Evolutionary conservation across 2,113 vertebrate species (phyloP).

Genomic region (Chionomys nivalis): DNA sequence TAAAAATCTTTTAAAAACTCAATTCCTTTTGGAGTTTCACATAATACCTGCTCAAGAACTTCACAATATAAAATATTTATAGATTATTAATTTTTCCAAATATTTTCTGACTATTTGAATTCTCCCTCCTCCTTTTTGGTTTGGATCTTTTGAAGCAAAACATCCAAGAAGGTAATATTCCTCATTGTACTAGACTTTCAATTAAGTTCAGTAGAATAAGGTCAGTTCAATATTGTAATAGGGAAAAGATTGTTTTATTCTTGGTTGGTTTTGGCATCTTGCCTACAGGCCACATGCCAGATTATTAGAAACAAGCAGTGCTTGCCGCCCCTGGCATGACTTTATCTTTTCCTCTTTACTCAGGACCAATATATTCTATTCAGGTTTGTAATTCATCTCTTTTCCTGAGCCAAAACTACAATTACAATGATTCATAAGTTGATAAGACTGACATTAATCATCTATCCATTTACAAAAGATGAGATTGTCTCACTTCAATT

Average conservation of each 20-base stretch:
- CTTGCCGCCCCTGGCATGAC: neutral
- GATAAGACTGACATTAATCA: slow-evolving; percentile 1
- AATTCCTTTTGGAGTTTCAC: neutral
- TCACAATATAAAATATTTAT: neutral
- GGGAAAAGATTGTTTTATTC: slow-evolving; percentile 66
- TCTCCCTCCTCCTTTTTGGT: neutral
- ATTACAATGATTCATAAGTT: slow-evolving; percentile 21
- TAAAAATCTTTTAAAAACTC: neutral
- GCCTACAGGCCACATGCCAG: neutral
- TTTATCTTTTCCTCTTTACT: neutral
- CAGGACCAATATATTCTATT: neutral
- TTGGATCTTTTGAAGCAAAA: slow-evolving; percentile 28
- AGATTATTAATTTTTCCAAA: neutral
- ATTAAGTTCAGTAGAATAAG: slow-evolving; percentile 45
- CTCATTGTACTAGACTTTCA: slow-evolving; percentile 37
- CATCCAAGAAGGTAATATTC: slow-evolving; percentile 33
- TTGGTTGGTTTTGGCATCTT: slow-evolving; percentile 50
- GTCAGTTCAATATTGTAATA: slow-evolving; percentile 69
- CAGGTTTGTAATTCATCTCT: neutral
- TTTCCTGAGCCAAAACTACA: neutral
- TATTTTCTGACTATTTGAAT: slow-evolving; percentile 8
- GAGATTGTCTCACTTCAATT: neutral
- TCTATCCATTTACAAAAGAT: neutral
- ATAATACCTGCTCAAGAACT: neutral
- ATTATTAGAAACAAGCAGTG: slow-evolving; percentile 49